These are phyloP conservation scores for Yoshiicerus persimilis DNA, from an alignment of 1,140 invertebrate genomes.

Conservation along the genomic window DNA sequence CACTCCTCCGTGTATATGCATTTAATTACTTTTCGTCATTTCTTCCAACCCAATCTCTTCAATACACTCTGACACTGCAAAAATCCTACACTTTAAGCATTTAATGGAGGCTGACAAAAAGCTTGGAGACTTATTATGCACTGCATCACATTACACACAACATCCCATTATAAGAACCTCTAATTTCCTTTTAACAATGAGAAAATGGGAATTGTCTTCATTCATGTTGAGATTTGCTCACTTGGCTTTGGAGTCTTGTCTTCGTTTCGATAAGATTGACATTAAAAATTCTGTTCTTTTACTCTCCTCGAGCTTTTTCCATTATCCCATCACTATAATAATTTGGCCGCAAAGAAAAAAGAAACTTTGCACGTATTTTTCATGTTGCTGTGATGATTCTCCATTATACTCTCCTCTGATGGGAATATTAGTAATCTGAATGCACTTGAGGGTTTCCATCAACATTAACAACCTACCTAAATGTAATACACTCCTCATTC, in stretches of 20 bases:
- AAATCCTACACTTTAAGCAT: background rate
- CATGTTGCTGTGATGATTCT: background rate
- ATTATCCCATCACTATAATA: background rate
- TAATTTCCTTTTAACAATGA: background rate
- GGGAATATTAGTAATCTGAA: too few relatives aligned
- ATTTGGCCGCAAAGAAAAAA: background rate
- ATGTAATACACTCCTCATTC: too few relatives aligned
- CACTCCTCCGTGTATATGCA: background rate
- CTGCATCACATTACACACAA: background rate
- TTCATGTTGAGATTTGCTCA: background rate
- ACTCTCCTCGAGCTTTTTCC: background rate
- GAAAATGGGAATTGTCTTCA: background rate
- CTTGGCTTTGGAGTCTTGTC: too few relatives aligned
- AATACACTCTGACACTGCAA: background rate
- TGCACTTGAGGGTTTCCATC: too few relatives aligned
- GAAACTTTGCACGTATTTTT: background rate
- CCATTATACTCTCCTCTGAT: too few relatives aligned
- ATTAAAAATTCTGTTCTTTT: background rate
- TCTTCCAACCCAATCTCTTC: background rate
- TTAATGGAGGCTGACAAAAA: background rate
- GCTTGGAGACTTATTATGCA: background rate
- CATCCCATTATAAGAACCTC: background rate
- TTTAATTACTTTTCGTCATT: slow-evolving; percentile 9
- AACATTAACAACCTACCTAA: too few relatives aligned
- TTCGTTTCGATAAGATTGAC: background rate